Conservation (phyloP, 1,140 invertebrate species). For the Neelides sp. region DNA sequence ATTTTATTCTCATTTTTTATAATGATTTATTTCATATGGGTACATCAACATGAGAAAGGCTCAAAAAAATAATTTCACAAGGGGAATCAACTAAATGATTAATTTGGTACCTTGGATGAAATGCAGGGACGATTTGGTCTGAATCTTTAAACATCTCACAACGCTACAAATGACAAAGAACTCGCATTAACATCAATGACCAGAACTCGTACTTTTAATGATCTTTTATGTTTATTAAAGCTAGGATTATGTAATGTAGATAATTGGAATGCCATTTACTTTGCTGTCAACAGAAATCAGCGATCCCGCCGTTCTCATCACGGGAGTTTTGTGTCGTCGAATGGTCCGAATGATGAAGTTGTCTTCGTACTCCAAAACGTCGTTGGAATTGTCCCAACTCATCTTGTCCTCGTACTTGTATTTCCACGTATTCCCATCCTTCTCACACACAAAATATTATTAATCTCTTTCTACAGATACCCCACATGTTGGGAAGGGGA, state of each 20-base stretch:
- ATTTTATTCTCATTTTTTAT: constrained; percentile 1
- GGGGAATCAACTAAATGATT: neutral
- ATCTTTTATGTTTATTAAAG: neutral
- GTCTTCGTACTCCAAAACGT: constrained; percentile 64
- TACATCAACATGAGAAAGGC: neutral
- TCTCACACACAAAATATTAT: neutral
- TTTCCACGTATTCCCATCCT: constrained; percentile 54
- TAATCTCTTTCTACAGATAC: neutral
- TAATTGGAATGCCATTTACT: too few species aligned
- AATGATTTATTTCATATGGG: neutral
- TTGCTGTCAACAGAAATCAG: constrained; percentile 31
- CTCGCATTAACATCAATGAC: neutral
- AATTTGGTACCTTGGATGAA: constrained; percentile 22
- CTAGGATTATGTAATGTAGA: neutral
- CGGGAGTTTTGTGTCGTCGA: constrained; percentile 39
- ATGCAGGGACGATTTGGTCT: constrained; percentile 27
- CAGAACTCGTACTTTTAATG: neutral
- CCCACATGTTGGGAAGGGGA: neutral
- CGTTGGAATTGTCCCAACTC: constrained; percentile 71
- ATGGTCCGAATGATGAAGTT: constrained; percentile 38
- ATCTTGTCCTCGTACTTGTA: constrained; percentile 61
- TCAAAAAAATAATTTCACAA: neutral
- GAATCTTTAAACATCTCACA: constrained; percentile 14
- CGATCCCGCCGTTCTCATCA: constrained; percentile 30
- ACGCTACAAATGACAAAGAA: constrained; percentile 3